Base-by-base conservation (phyloP, 1,140 invertebrate genomes). In the Zaprionus davidi region DNA sequence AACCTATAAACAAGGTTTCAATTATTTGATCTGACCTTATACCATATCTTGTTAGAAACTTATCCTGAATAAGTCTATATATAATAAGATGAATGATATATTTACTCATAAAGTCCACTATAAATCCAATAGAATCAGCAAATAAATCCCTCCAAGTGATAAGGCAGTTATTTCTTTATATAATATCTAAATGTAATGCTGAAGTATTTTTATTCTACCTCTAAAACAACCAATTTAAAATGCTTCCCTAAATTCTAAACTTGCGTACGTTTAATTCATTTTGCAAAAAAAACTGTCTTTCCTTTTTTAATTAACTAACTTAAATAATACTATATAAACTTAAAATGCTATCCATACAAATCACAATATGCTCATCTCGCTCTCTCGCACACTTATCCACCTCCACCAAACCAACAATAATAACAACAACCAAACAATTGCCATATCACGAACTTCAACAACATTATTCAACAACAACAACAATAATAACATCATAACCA, bases 321-420 rank as follows among this genome's bases (percentile, higher is more conserved):
- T 20, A 60, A 79, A 74, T 69, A 69, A 46, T 46, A 46, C n/a
- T 46, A 63, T 59, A 41, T 31, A 73, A 75, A 70, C 67, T 72
- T 71, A 70, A 46, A 78, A 74, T 85, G 78, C 82, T 85, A 79
- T 85, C 66, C 83, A 86, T 76, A 56, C 78, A 78, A 71, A 49
- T 51, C 58, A 77, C 70, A 58, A 82, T 76, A 71, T 80, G 83
- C 76, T 87, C 69, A 72, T 80, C 76, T 80, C 62, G 22, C 60
- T 64, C 68, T 57, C 72, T 58, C 59, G 53, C 59, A 71, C 67
- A 69, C 71, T 51, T 51, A 68, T 53, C 65, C 69, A 76, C 51
- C 62, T 58, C 70, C 49, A 55, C 78, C 55, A 58, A 66, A 72
- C 60, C 56, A 57, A 76, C 69, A 76, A 57, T 60, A 72, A 59